phyloP scores from a whole-genome alignment of 2,888 invertebrate species.

The Zygothrica quintamaculata region DNA sequence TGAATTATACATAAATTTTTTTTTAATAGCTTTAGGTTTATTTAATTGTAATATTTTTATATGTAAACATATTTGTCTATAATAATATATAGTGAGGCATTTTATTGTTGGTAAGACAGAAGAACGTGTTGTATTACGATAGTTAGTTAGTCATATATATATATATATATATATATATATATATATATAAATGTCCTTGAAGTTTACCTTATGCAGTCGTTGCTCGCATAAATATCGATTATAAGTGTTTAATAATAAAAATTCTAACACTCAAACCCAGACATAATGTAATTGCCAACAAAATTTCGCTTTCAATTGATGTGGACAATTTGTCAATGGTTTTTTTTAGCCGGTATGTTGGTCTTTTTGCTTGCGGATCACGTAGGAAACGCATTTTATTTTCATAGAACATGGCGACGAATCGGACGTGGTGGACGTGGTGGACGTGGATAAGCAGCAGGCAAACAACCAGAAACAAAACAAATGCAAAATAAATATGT shows the following conservation, averaged over 20 bases:
- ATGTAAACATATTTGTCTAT: too few relatives aligned
- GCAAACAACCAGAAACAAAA: slow-evolving; percentile 56
- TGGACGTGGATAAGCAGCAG: slow-evolving; percentile 46
- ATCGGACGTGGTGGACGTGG: slow-evolving; percentile 76
- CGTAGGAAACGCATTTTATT: slow-evolving; percentile 75
- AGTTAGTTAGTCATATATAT: slow-evolving; percentile 27
- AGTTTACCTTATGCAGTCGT: slow-evolving; percentile 61
- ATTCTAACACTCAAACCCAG: slow-evolving; percentile 67
- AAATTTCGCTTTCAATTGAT: slow-evolving; percentile 74
- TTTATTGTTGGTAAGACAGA: not conserved
- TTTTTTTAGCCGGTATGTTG: slow-evolving; percentile 4
- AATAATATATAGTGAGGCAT: too few relatives aligned
- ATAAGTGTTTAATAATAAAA: slow-evolving; percentile 68
- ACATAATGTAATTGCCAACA: slow-evolving; percentile 74
- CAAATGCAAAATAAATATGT: slow-evolving; percentile 33
- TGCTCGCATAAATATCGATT: slow-evolving; percentile 75
- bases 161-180: too few relatives aligned
- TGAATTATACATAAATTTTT: too few relatives aligned
- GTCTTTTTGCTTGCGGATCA: slow-evolving; percentile 55
- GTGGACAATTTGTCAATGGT: slow-evolving; percentile 43
- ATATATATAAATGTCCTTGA: slow-evolving; percentile 60
- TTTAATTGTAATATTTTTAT: too few relatives aligned
- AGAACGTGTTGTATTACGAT: slow-evolving; percentile 39
- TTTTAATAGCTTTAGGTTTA: too few relatives aligned
- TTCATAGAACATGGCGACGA: slow-evolving; percentile 76